These are phyloP conservation scores for Aphaenogaster floridana DNA, from an alignment of 1,140 invertebrate genomes.

Conservation along the genomic window DNA sequence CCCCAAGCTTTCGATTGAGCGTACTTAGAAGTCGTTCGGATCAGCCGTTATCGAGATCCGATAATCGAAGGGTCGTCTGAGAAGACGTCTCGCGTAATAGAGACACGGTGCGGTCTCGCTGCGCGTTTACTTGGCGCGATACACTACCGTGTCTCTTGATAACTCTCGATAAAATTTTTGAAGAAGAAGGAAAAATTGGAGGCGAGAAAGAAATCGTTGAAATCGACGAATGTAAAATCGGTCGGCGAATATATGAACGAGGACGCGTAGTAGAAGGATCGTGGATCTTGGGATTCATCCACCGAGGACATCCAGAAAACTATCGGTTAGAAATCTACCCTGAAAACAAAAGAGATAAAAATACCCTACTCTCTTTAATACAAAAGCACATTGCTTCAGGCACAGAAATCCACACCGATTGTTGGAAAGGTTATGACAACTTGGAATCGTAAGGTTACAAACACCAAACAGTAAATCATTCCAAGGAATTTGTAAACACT, in stretches of 20 bases:
- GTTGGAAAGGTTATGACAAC: slow-evolving; percentile 1
- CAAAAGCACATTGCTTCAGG: not conserved
- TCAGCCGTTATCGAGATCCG: too few species aligned
- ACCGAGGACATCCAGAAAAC: not conserved
- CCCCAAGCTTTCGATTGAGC: too few species aligned
- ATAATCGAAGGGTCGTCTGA: too few species aligned
- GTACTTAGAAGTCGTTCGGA: too few species aligned
- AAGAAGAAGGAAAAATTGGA: not conserved
- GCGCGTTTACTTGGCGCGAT: too few species aligned
- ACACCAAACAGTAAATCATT: slow-evolving; percentile 5
- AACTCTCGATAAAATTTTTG: not conserved
- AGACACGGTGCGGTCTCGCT: too few species aligned
- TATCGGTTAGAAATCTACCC: not conserved
- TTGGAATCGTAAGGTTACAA: not conserved
- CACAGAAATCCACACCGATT: slow-evolving; percentile 14
- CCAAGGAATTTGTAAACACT: not conserved
- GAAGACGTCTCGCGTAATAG: too few species aligned
- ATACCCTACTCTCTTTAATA: not conserved
- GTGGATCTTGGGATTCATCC: not conserved
- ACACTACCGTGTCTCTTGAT: too few species aligned
- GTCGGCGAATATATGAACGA: not conserved
- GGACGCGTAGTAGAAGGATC: not conserved
- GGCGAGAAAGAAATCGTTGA: not conserved
- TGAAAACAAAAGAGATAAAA: not conserved
- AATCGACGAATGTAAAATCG: not conserved